Conservation (phyloP, 2,797 vertebrate species). For the Poeciliopsis presidionis region DNA sequence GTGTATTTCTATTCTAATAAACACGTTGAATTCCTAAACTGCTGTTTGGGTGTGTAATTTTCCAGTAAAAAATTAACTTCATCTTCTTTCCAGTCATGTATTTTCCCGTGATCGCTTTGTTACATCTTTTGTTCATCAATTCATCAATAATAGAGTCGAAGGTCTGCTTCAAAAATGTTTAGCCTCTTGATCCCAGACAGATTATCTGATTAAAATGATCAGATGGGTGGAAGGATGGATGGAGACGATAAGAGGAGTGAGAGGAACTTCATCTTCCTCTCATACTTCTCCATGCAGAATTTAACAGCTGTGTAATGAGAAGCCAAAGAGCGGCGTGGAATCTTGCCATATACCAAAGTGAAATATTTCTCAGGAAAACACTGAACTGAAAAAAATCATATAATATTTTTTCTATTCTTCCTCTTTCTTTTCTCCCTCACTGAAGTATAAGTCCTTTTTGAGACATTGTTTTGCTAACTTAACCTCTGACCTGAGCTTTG, state of each 20-base stretch:
- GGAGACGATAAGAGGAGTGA: background rate
- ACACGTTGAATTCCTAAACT: background rate
- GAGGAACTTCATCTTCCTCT: too few species aligned
- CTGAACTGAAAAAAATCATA: too few species aligned
- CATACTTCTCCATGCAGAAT: too few species aligned
- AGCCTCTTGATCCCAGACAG: background rate
- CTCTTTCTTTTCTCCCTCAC: too few species aligned
- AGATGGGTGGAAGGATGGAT: background rate
- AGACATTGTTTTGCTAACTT: too few species aligned
- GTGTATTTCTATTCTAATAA: slow-evolving; percentile 19
- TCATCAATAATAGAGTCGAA: background rate
- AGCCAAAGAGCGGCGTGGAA: too few species aligned
- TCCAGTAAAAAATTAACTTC: background rate
- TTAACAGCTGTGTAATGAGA: too few species aligned
- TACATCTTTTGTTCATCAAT: background rate
- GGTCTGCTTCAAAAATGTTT: background rate
- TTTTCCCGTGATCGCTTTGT: background rate
- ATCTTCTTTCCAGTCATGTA: background rate
- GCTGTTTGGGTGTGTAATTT: background rate
- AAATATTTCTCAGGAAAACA: too few species aligned
- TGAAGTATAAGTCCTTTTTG: too few species aligned
- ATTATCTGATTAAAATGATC: background rate
- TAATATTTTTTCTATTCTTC: too few species aligned
- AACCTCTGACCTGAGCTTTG: too few species aligned
- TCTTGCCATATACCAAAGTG: too few species aligned